Evolutionary conservation across 2,888 invertebrate species (phyloP), one percentile per base, ranked within the genome.

Genomic region (Heteropelma amictum): DNA sequence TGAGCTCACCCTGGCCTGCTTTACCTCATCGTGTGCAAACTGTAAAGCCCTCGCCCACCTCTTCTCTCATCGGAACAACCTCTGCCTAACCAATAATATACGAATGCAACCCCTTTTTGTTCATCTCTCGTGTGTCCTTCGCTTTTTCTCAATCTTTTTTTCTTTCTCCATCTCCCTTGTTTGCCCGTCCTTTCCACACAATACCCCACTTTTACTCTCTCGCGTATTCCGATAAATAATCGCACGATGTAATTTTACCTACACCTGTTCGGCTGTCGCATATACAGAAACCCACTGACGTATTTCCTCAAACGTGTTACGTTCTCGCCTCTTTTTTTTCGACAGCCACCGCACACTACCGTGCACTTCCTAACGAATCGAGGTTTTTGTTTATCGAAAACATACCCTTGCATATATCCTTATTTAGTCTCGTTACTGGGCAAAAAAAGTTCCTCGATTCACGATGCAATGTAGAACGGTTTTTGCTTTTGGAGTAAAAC

Each of bases 11-110:
- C 60, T 51, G 60, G 60, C 60, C 64, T 40, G 53, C 53, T 61
- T 67, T 67, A 60, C 65, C 71, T 71, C 73, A 47, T 51, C 70
- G 61, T 56, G 47, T 61, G 54, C 61, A 54, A 33, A 58, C 38
- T 58, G 28, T n/a, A 14, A 42, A 47, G 56, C 56, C 67, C 45
- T 42, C 54, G 45, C 42, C 53, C 60, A 21, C 56, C 56, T 60
- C 64, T 28, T 17, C 42, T 67, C 67, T 65, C 65, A 67, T n/a
- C 35, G 54, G 40, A 76, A 75, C 76, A 74, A 71, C 79, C 61
- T 78, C 35, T 19, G 23, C 21, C 42, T 28, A 56, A 67, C 56
- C 56, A 56, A 67, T 64, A 64, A 64, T 56, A 67, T 47, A 47
- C 47, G 19, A 33, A 53, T 28, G 30, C 28, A 64, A 5, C 38